Evolutionary conservation across 2,113 vertebrate genomes (phyloP), one percentile per base, ranked within the genome.

Genomic region (Ovis canadensis): DNA sequence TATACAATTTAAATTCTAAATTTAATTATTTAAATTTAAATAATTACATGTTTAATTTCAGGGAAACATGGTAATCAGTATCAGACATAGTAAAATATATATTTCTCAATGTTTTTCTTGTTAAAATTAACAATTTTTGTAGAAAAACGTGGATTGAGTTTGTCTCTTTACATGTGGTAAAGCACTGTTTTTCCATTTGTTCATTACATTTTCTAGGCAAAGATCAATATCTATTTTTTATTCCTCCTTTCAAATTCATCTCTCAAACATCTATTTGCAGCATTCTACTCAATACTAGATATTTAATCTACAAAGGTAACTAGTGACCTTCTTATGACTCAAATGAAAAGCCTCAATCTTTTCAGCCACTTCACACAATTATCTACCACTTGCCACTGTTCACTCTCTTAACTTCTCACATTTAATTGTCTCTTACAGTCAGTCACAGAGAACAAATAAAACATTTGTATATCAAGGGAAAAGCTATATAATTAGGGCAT

Each of bases 71-170:
- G 7, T 92, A 92, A 96, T 90, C 45, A 92, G 10, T 94, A 59
- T 91, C 48, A 88, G 21, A 80, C 11, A 55, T 54, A 45, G 40
- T 81, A 82, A 92, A 83, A 54, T 48, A 50, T 50, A 74, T 74
- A 50, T 50, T 80, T 81, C 78, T 81, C n/a, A 36, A 67, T 29
- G 13, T 57, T 21, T 89, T 33, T 81, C 36, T 81, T 93, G 3
- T 74, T 96, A 85, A 80, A 91, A 94, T 88, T 48, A 92, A 48
- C 60, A 33, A 23, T 67, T 85, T 96, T 94, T 94, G 45, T 82
- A 62, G 62, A 88, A 96, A 94, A 84, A 55, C 11, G 1, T 80
- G 17, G 6, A 64, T 52, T 86, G 48, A 86, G 16, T 31, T 94
- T 87, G 93, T 77, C 25, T 60, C 29, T 94, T 91, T 62, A 45